Conservation (phyloP, 2,888 invertebrate genomes). For the Bedellia somnulentella region DNA sequence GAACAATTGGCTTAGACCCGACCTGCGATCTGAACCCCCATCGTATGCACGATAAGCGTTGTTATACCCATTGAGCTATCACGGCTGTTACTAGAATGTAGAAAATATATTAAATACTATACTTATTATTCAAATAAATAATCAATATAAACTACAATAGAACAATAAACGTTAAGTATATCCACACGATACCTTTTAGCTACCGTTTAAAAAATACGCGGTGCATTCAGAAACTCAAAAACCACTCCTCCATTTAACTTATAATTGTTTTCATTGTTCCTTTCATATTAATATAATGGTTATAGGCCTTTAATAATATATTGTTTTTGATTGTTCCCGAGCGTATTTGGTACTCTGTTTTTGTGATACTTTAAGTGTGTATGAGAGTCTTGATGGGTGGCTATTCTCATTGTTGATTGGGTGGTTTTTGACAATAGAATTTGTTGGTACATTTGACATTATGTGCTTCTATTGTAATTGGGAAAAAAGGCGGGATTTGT, state of each 20-base stretch:
- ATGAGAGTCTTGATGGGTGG: too few relatives aligned
- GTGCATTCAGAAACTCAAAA: slow-evolving; percentile 5
- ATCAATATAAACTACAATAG: not conserved
- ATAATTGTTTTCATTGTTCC: slow-evolving; percentile 9
- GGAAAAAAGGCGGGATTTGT: slow-evolving; percentile 6
- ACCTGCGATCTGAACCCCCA: too few relatives aligned
- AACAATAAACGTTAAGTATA: not conserved
- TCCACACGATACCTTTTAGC: slow-evolving; percentile 10
- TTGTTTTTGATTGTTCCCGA: slow-evolving; percentile 9
- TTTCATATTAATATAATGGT: slow-evolving; percentile 7
- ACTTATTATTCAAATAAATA: too few relatives aligned
- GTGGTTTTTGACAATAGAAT: slow-evolving; percentile 4
- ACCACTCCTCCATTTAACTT: slow-evolving; percentile 2
- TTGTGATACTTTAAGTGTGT: too few relatives aligned
- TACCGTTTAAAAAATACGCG: slow-evolving; percentile 1
- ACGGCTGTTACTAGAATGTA: too few relatives aligned
- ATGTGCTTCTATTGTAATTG: slow-evolving; percentile 4
- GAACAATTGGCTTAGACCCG: too few relatives aligned
- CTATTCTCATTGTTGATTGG: too few relatives aligned
- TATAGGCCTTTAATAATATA: slow-evolving; percentile 6
- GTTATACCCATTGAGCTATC: too few relatives aligned
- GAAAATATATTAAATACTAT: too few relatives aligned
- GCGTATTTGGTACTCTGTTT: too few relatives aligned
- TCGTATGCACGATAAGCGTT: too few relatives aligned
- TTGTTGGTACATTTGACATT: slow-evolving; percentile 6